Evolutionary conservation across 2,797 vertebrate species (phyloP), one percentile per base, ranked within the genome.

Genomic region (Tolypeutes matacus): DNA sequence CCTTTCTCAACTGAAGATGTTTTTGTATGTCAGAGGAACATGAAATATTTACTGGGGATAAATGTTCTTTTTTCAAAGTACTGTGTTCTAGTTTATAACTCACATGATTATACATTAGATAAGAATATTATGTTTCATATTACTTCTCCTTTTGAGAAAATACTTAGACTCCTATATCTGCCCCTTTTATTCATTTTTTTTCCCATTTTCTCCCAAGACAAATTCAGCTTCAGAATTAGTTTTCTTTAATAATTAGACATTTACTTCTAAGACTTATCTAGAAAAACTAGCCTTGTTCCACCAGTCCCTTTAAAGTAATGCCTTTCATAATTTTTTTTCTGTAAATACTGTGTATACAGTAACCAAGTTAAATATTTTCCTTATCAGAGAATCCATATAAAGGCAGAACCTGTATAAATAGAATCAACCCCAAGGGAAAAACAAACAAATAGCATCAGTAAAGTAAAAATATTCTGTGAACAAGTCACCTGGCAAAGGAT

Each of bases 381-480:
- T 80, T 31, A 82, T 72, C 31, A 86, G 29, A 93, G 91, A 69
- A 64, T 82, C 25, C 70, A 72, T 53, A 21, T 72, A 82, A 92
- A 94, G 91, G 31, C 2, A 49, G 7, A 60, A 83, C 8, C 31
- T 72, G 17, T 21, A 34, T 60, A 13, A 78, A 36, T 67, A 39
- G 4, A n/a, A 82, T 77, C 72, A 86, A 29, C 11, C 67, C 15
- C 10, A 82, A 46, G 25, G 27, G 7, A 5, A 4, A 13, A 4
- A 13, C 0, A 25, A 46, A 56, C 14, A 25, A 62, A n/a, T 1
- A 36, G 21, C 0, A 42, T 12, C 18, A 82, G 4, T 67, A 65
- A 93, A 85, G 53, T 51, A 65, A 92, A 75, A 88, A 75, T 64
- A 58, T 49, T 53, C 27, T 23, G 15, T 3, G 58, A 80, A n/a